A percentile compares a stretch with the other conserved stretches of the same genome.
These are phyloP conservation scores for Dichetophora obliterata DNA, from an alignment of 2,888 invertebrate genomes.

Conservation along the genomic window DNA sequence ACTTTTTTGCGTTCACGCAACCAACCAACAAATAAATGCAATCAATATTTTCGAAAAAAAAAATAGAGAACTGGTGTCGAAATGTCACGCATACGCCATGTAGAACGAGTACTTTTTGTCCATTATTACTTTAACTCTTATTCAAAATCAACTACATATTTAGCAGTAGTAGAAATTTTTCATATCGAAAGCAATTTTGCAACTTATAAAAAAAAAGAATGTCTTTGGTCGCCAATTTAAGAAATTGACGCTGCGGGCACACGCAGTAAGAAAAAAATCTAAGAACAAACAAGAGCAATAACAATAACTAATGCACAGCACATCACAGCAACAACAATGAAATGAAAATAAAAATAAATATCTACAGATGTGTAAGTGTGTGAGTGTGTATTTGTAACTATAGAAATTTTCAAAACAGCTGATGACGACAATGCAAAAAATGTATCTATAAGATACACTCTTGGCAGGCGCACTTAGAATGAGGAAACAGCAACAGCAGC, in stretches of 20 bases:
- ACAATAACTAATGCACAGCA: neutral
- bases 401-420: constrained; percentile 29
- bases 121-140: neutral
- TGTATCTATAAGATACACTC: constrained; percentile 23
- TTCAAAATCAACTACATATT: neutral
- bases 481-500: constrained; percentile 8
- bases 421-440: constrained; percentile 38
- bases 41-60: constrained; percentile 18
- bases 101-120: neutral
- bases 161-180: neutral
- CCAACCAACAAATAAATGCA: neutral
- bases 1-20: neutral
- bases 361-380: neutral
- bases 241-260: neutral
- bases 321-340: constrained; percentile 45
- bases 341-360: neutral
- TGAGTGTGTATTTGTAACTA: neutral
- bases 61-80: neutral
- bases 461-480: constrained; percentile 8
- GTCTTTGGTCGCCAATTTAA: neutral
- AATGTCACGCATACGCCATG: constrained; percentile 38
- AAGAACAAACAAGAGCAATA: constrained; percentile 11
- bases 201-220: too few species aligned
- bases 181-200: neutral
- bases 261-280: neutral